Evolutionary conservation across 2,797 vertebrate species (phyloP), one percentile per base, ranked within the genome.

Genomic region (Spinibarbus caldwelli): DNA sequence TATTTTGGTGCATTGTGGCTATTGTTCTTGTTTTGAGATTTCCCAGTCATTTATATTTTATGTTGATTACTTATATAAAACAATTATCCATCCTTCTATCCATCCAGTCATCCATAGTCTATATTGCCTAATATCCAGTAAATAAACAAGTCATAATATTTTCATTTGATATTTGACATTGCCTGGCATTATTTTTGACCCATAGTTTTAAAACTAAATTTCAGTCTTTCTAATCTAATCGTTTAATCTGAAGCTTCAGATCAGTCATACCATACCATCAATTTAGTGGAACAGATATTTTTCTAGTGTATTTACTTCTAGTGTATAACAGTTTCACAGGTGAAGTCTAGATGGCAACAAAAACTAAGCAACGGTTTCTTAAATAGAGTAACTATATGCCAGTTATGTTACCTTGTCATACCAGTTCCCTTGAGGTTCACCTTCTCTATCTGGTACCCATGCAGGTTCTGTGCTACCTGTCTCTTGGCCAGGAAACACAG

Each of bases 321-420:
- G 19, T 19, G 29, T 80, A 36, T 14, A 12, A 67, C 4, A 67
- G 31, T 67, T 80, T 11, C 62, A 66, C 43, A 54, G 47, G 34
- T 26, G 54, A 26, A 26, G 12, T 80, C 31, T 38, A 14, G 6
- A 70, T 29, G 19, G 23, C 23, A 57, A 14, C 17, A 36, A 41
- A 9, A 41, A 41, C 38, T 41, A 41, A 41, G 38, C 5, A 54
- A 71, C 5, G 0, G 19, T 9, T 59, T 72, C n/a, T 57, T 45
- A 31, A 43, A 43, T 14, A 70, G 1, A 29, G 17, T 5, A 23
- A 59, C 19, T 84, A 82, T 78, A 23, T n/a, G 75, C 81, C 70
- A 87, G 15, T 26, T 91, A 90, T 94, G 89, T 93, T 96, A 97
- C 98, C 97, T 98, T 97, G 91, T 95, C 96, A 91, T 93, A 96